phyloP scores from a whole-genome alignment of 2,797 vertebrate species.

The Coregonus sp. region DNA sequence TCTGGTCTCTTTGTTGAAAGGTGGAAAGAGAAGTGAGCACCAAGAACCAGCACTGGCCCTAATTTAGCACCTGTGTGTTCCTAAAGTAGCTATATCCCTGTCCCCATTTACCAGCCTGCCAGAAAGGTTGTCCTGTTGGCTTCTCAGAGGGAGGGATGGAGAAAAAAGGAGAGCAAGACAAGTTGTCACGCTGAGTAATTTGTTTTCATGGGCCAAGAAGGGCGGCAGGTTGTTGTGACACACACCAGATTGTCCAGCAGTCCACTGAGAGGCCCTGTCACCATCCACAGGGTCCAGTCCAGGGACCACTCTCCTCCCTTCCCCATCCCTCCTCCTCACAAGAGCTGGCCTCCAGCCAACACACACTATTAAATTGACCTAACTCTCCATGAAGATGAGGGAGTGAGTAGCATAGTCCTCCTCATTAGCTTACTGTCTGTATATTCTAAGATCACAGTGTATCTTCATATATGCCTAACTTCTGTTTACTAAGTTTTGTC shows the following conservation, averaged over 20 bases:
- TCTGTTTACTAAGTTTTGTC: neutral
- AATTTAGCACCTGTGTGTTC: conserved; percentile 21
- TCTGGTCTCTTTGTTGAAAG: neutral
- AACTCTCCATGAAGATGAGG: neutral
- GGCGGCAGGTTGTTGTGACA: conserved; percentile 50
- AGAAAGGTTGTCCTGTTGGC: conserved; percentile 21
- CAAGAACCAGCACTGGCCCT: conserved; percentile 21
- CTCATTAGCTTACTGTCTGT: neutral
- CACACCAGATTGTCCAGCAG: conserved; percentile 49
- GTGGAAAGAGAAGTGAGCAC: neutral
- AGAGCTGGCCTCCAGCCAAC: conserved; percentile 25
- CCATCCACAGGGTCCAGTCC: conserved; percentile 36
- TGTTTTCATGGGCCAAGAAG: conserved; percentile 45
- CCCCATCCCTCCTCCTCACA: conserved; percentile 10
- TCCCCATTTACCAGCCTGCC: conserved; percentile 6
- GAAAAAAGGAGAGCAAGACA: conserved; percentile 28
- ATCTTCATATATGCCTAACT: neutral
- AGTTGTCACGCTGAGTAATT: conserved; percentile 57
- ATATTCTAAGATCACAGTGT: neutral
- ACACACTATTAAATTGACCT: conserved; percentile 5
- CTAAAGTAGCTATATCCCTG: conserved; percentile 9
- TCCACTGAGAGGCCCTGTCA: conserved; percentile 54
- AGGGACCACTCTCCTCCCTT: conserved; percentile 36
- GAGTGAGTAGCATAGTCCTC: neutral
- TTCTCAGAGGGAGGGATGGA: conserved; percentile 23